Conservation (phyloP, 2,797 vertebrate species). For the Hydrocynus forskahlii region DNA sequence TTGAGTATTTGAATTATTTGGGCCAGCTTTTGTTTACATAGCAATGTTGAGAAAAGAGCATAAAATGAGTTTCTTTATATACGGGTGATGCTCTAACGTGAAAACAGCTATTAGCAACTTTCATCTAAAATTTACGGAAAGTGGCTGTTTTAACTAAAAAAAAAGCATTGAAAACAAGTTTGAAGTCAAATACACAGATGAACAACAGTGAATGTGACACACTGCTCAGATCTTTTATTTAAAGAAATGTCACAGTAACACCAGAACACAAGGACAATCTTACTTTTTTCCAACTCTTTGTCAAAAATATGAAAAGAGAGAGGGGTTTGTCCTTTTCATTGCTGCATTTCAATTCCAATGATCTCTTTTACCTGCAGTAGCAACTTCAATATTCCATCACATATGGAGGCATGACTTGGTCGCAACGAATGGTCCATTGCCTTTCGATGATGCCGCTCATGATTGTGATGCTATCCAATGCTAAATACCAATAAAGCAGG, state of each 20-base stretch:
- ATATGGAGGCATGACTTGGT: conserved; percentile 29
- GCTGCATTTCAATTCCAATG: conserved; percentile 41
- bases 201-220: conserved; percentile 44
- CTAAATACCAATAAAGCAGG: conserved; percentile 24
- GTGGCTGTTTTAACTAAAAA: not conserved
- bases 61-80: no score
- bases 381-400: conserved; percentile 40
- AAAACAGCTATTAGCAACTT: not conserved
- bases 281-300: conserved; percentile 74
- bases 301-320: conserved; percentile 41
- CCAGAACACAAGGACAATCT: conserved; percentile 73
- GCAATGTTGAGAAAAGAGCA: no score
- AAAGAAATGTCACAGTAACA: conserved; percentile 67
- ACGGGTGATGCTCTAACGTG: no score
- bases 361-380: conserved; percentile 15
- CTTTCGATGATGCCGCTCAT: conserved; percentile 2
- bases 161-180: not conserved
- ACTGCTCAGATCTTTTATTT: conserved; percentile 58
- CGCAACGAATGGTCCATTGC: conserved; percentile 23
- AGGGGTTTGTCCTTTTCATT: conserved; percentile 37
- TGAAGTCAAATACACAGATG: not conserved
- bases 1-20: no score
- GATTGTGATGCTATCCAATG: conserved; percentile 24
- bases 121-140: not conserved
- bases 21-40: no score